Evolutionary conservation across 1,140 invertebrate genomes (phyloP), one percentile per base, ranked within the genome.

Genomic region (Phortica variegata): DNA sequence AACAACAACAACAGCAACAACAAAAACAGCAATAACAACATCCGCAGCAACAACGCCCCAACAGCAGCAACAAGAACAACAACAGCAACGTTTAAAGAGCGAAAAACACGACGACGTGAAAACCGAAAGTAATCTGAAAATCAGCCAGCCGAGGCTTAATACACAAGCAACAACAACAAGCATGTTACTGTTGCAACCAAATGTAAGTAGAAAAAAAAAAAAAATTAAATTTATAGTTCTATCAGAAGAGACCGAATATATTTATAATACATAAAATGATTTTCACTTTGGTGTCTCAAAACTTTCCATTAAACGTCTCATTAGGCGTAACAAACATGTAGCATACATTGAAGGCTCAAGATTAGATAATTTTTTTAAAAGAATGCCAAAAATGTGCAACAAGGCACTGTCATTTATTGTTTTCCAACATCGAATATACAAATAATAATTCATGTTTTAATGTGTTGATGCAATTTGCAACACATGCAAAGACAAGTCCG

Each of bases 161-260:
- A 65, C 46, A 47, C 63, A 47, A 72, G 61, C 63, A 56, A 54
- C 59, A 56, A 54, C 59, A 49, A 61, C 72, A 75, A 75, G 73
- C 66, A 75, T 75, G 73, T 75, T 75, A 71, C 70, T 75, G 49
- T 54, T 75, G 69, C 73, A 75, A 54, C 73, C 73, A 58, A 73
- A 75, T 58, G 73, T 75, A 60, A 75, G 73, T 62, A 40, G n/a
- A 42, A 29, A 16, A 3, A 43, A 20, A n/a, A 8, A 34, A 8
- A 8, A 34, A 15, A 8, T 34, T 34, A 4, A 34, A n/a, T 34
- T n/a, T 34, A 12, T 29, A 29, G 26, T 12, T 29, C 26, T 7
- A 29, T 29, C 26, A 29, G 26, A 7, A 7, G 26, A 12, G 12
- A 12, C 12, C 12, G 26, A 12, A 7, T 29, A 29, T 29, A 6